Evolutionary conservation across 2,113 vertebrate genomes (phyloP).

Genomic region (Otolemur garnettii): DNA sequence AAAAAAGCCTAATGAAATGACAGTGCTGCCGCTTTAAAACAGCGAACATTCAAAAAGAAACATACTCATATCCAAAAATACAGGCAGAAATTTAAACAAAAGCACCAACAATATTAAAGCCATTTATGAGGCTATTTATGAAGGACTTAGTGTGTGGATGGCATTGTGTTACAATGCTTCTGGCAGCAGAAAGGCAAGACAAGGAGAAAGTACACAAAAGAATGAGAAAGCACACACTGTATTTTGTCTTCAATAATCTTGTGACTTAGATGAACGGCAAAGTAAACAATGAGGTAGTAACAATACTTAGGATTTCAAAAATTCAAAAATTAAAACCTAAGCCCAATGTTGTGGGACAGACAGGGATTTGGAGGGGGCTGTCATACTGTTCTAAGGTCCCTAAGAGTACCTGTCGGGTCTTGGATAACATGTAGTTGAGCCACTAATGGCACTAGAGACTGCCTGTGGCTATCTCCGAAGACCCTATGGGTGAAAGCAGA

Average conservation of each 20-base stretch:
- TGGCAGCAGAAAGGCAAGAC: not conserved
- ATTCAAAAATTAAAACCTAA: not conserved
- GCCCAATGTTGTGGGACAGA: not conserved
- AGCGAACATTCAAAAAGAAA: not conserved
- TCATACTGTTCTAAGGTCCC: not conserved
- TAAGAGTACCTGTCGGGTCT: not conserved
- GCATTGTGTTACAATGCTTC: not conserved
- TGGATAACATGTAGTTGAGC: fast-evolving
- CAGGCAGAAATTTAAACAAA: not conserved
- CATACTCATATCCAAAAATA: not conserved
- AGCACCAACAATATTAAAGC: no score
- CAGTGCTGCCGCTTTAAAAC: not conserved
- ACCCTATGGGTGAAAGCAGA: not conserved
- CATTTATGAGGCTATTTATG: not conserved
- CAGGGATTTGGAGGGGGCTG: fast-evolving
- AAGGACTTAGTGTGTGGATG: not conserved
- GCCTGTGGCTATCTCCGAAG: fast-evolving
- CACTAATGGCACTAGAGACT: fast-evolving
- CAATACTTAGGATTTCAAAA: not conserved
- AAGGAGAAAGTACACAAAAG: not conserved
- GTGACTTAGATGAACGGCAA: not conserved
- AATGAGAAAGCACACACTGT: not conserved
- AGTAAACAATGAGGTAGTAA: not conserved
- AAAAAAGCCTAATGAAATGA: not conserved
- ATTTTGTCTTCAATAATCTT: not conserved